Base-by-base conservation (phyloP, 1,140 invertebrate species). In the Homarus americanus region DNA sequence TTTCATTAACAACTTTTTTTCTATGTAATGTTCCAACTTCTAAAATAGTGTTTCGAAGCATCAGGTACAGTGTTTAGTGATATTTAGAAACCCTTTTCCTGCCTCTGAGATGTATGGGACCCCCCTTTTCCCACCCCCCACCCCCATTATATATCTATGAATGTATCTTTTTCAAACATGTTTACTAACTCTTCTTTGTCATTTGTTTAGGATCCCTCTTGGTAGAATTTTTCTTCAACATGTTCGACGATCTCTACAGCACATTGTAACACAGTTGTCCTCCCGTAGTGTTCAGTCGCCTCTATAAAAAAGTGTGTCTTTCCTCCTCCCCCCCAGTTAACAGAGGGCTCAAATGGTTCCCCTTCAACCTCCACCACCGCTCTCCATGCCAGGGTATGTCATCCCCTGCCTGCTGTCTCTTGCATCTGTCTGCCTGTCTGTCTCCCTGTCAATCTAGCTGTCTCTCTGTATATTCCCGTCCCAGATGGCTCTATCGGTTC, bases 351-450 rank as follows among this genome's bases (percentile, higher is more conserved):
- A 53, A 92, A 76, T 17, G 90, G 87, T 24, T 86, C 88, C 34
- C 83, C 88, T 75, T 91, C 91, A 34, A 73, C 78, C 63, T 87
- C 91, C 87, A 89, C 80, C 75, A 78, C 91, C 15, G 87, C 91
- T 92, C 91, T 92, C 28, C 91, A 92, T n/a, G 87, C 91, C 40
- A 84, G 91, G 91, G 91, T 92, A 92, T 66, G 91, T 92, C 75
- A 12, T 20, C 75, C 75, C 38, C 66, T 69, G 12, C 80, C 20
- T 24, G 32, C 40, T n/a, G 58, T 44, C 53, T 40, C 76, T 28
- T 17, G 32, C 28, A 40, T 53, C 28, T 41, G n/a, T 80, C 53
- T 9, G 40, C 36, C 79, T 76, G 44, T 32, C 75, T 66, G 28
- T 28, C 63, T 41, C 38, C 24, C 82, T 83, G 80, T 63, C 49